phyloP scores from a whole-genome alignment of 2,113 vertebrate genomes.

The Scatophagus argus region DNA sequence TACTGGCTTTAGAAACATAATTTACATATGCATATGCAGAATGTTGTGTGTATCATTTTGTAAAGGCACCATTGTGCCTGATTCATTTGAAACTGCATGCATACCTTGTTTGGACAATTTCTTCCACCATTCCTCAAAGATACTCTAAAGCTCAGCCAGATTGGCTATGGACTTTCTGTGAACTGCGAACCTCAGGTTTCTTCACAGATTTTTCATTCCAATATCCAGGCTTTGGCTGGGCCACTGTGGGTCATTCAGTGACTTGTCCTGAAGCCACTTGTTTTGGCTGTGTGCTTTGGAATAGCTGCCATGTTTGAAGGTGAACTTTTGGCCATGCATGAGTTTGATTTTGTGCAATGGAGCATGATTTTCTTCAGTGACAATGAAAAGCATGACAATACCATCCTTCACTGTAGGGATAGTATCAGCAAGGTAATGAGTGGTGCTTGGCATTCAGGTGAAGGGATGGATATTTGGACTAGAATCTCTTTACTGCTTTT shows the following conservation, averaged over 20 bases:
- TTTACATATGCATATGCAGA: constrained; percentile 6
- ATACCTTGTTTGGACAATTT: constrained; percentile 22
- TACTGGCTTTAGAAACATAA: constrained; percentile 9
- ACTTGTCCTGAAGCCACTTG: constrained; percentile 42
- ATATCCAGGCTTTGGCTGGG: constrained; percentile 42
- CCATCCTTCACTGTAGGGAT: not conserved
- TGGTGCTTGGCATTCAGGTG: not conserved
- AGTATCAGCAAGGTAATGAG: not conserved
- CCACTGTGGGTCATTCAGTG: constrained; percentile 31
- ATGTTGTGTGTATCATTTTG: not conserved
- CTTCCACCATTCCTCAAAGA: constrained; percentile 8
- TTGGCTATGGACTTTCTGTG: constrained; percentile 37
- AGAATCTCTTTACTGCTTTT: not conserved
- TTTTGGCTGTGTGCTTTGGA: constrained; percentile 44
- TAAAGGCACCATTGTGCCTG: not conserved
- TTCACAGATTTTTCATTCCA: constrained; percentile 38
- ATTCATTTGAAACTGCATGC: constrained; percentile 12
- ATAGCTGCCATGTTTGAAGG: constrained; percentile 37
- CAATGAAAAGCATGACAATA: not conserved
- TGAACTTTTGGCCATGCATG: constrained; percentile 16
- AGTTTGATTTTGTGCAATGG: constrained; percentile 15
- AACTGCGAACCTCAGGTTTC: constrained; percentile 35
- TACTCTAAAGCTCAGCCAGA: constrained; percentile 34
- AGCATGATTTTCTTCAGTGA: constrained; percentile 13
- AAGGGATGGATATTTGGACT: not conserved